Evolutionary conservation across 2,113 vertebrate species (phyloP), one percentile per base, ranked within the genome.

Genomic region (Clinocottus analis): DNA sequence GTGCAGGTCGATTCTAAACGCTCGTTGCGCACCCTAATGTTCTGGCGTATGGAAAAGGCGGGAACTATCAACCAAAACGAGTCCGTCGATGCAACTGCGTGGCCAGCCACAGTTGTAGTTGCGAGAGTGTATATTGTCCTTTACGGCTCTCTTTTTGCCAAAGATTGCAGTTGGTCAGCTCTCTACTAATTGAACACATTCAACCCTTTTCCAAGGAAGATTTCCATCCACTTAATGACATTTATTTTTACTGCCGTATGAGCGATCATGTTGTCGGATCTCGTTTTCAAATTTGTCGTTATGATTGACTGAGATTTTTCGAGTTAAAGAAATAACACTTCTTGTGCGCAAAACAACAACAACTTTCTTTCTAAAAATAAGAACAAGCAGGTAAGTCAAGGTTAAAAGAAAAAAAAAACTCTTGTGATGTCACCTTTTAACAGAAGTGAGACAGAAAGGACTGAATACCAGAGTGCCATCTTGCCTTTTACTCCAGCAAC

Each of bases 401-500:
- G 60, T 41, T n/a, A 56, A 76, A 66, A 16, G 25, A 83, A 81
- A 64, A n/a, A 53, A 51, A 29, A 45, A 10, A 2, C 13, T 51
- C 21, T 31, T 41, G 7, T 56, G 58, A 80, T n/a, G 53, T 80
- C 51, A 66, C 67, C 55, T 83, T 85, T 79, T 80, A 69, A 78
- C n/a, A n/a, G 5, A 63, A 69, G 43, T 72, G 60, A 75, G 9
- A 63, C 59, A 71, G 77, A 5, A 13, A 53, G 35, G 53, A 59
- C 67, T 72, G 80, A 84, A 74, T 27, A 67, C 49, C 4, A n/a
- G 64, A 88, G 79, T 70, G 76, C 84, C 58, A 27, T 63, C 56
- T 79, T 35, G 31, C 73, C 62, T 88, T 91, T 88, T 74, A 85
- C 69, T 86, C 49, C 49, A 25, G 87, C 83, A 85, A 89, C 89